Conservation (phyloP, 2,888 invertebrate genomes). For the Empis stercorea region DNA sequence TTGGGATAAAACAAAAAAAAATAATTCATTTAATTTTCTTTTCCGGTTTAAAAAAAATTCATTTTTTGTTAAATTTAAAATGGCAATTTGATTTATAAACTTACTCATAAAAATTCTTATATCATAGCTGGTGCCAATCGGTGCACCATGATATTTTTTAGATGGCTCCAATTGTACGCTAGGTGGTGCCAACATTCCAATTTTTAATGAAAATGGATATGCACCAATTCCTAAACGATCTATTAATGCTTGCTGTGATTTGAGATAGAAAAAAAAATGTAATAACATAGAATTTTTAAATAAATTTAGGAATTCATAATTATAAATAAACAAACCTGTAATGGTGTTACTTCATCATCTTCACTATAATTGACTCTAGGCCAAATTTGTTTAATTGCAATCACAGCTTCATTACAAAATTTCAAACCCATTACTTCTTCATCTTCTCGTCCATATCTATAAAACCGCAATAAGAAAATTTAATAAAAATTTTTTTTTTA, state of each 20-base stretch:
- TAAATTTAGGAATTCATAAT: background rate
- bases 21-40: background rate
- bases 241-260: slow-evolving; percentile 58
- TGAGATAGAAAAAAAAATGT: slow-evolving; percentile 5
- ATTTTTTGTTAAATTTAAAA: no score
- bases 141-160: slow-evolving; percentile 74
- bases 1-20: background rate
- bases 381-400: slow-evolving; percentile 73
- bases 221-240: slow-evolving; percentile 61
- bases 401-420: slow-evolving; percentile 89
- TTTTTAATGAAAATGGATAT: slow-evolving; percentile 62
- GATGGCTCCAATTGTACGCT: slow-evolving; percentile 76
- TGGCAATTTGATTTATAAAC: background rate
- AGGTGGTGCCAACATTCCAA: slow-evolving; percentile 68
- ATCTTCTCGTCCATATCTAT: slow-evolving; percentile 81
- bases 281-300: no score
- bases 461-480: no score
- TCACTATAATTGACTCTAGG: slow-evolving; percentile 43
- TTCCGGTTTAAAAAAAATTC: no score
- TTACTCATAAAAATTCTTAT: slow-evolving; percentile 65
- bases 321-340: slow-evolving; percentile 46
- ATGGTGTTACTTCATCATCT: slow-evolving; percentile 45
- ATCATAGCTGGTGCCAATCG: slow-evolving; percentile 78
- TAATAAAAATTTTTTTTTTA: no score
- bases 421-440: slow-evolving; percentile 93